A percentile compares a stretch with the other conserved stretches of the same genome.
Evolutionary conservation across 2,888 invertebrate species (phyloP).

Genomic region (Caenorhabditis japonica): DNA sequence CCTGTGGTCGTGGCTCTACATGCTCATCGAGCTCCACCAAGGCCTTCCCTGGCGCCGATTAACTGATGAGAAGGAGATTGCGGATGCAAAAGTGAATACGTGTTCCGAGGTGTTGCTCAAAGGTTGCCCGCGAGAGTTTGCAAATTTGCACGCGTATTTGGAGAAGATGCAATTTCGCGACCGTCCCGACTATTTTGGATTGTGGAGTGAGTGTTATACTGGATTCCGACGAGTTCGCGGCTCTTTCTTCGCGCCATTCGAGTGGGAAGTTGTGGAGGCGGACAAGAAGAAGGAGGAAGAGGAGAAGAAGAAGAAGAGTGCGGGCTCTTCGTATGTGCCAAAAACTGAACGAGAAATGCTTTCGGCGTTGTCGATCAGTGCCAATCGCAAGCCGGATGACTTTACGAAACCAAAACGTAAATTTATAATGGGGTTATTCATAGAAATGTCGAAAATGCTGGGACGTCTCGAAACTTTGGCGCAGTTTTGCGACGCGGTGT

Average conservation of each 20-base stretch:
- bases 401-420: constrained; percentile 46
- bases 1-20: constrained; percentile 65
- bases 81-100: constrained; percentile 39
- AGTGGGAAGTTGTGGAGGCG: constrained; percentile 37
- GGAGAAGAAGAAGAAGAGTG: constrained; percentile 38
- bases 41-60: constrained; percentile 62
- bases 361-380: constrained; percentile 59
- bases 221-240: constrained; percentile 61
- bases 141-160: constrained; percentile 56
- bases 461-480: no score
- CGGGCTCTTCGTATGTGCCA: constrained; percentile 35
- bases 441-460: no score
- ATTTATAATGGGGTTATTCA: no score
- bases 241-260: constrained; percentile 52
- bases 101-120: constrained; percentile 40
- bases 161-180: constrained; percentile 41
- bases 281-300: not conserved
- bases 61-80: constrained; percentile 58
- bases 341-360: constrained; percentile 23
- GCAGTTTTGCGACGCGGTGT: no score
- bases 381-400: constrained; percentile 32
- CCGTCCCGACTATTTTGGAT: constrained; percentile 61
- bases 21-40: constrained; percentile 60
- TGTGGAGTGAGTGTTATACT: constrained; percentile 57
- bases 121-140: constrained; percentile 57